phyloP scores from a whole-genome alignment of 2,113 vertebrate species.

The Phrynosoma blainvillii region DNA sequence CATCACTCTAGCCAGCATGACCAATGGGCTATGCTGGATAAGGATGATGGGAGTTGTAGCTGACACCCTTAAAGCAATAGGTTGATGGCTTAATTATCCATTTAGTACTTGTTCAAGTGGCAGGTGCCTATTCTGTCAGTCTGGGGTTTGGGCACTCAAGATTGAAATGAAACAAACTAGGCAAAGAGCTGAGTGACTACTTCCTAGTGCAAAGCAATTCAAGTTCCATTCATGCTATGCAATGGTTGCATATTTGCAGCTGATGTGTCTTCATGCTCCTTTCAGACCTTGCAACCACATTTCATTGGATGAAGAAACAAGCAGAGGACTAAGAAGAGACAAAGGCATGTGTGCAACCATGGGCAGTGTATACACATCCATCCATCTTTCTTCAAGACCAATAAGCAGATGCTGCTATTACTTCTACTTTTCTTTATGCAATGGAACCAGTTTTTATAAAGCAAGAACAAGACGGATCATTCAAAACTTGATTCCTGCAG shows the following conservation, averaged over 20 bases:
- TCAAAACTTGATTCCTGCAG: not conserved
- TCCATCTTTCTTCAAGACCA: not conserved
- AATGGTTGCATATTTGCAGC: not conserved
- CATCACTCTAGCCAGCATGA: not conserved
- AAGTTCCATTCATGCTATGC: not conserved
- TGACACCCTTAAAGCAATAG: not conserved
- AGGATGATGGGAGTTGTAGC: not conserved
- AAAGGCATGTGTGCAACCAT: not conserved
- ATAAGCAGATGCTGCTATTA: not conserved
- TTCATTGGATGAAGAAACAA: not conserved
- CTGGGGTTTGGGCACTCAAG: not conserved
- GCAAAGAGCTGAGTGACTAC: too few relatives aligned
- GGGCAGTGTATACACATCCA: not conserved
- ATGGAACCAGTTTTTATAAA: not conserved
- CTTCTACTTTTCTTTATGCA: not conserved
- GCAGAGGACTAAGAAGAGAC: not conserved
- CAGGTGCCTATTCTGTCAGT: not conserved
- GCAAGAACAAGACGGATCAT: too few relatives aligned
- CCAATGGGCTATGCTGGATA: too few relatives aligned
- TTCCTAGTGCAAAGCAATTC: too few relatives aligned
- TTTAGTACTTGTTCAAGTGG: not conserved
- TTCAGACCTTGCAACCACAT: not conserved
- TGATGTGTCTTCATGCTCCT: not conserved
- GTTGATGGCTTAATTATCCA: not conserved
- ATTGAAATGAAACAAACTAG: not conserved